Base-by-base conservation (phyloP, 2,797 vertebrate genomes). In the Takifugu ocellatus region DNA sequence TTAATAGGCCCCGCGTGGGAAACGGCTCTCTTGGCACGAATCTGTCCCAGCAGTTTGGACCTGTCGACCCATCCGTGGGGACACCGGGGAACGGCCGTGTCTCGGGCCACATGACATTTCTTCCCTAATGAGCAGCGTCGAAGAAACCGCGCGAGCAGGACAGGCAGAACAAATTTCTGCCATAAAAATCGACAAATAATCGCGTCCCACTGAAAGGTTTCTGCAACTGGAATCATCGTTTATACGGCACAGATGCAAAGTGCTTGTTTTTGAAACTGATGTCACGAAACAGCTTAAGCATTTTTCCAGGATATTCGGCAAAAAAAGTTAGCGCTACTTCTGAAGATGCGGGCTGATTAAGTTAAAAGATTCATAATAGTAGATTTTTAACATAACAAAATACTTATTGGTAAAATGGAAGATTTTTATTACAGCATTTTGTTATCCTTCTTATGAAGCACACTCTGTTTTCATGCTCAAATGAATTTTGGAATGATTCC, bases 31-130 rank as follows among this genome's bases (percentile, higher is more conserved):
- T 47, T 64, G 60, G 44, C 49, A 68, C 84, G 70, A 85, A 84
- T 88, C 71, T 86, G 87, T 86, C 54, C 84, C 81, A 81, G 48
- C 17, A 39, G 59, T 59, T 75, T 83, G 74, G 72, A 77, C 47
- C 46, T 21, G 52, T 65, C 36, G 70, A 54, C 50, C 46, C 59
- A 62, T 57, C 63, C 50, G 64, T 56, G 58, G 56, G 63, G 27
- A 55, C 8, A 5, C 68, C 78, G 71, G 50, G 59, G 74, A 79
- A 74, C 69, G 43, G n/a, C 60, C 59, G 80, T 81, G 68, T 72
- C 70, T 59, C 63, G 15, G 66, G 49, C 54, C 68, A 33, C 70
- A 66, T 55, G 63, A 67, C 9, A 10, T 44, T 16, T 16, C 64
- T 78, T 73, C 71, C 51, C 78, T 87, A 84, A 87, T 84, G 70